Evolutionary conservation across 2,888 invertebrate genomes (phyloP).

Genomic region (Xanthostigma xanthostigma): DNA sequence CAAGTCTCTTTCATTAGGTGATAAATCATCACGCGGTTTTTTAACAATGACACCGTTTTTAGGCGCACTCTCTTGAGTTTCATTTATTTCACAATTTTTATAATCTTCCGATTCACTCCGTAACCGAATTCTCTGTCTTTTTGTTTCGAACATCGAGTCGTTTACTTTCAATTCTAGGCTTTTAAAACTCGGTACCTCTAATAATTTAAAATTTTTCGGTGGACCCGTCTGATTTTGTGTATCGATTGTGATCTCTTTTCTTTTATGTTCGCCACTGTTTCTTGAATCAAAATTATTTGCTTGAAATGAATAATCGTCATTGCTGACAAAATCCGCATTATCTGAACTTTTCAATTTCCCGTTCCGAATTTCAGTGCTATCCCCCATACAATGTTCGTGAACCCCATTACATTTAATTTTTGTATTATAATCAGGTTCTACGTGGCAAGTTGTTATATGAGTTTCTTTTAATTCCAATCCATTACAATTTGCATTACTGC

Average conservation of each 20-base stretch:
- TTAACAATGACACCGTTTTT: too few relatives aligned
- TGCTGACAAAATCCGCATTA: too few relatives aligned
- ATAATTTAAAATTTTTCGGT: too few relatives aligned
- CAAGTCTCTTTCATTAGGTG: too few relatives aligned
- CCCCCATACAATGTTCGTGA: not conserved
- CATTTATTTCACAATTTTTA: constrained; percentile 2
- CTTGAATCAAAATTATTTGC: too few relatives aligned
- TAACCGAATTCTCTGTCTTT: constrained; percentile 3
- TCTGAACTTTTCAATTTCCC: not conserved
- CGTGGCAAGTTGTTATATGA: not conserved
- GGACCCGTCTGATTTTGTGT: too few relatives aligned
- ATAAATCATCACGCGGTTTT: too few relatives aligned
- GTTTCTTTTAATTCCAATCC: constrained; percentile 2
- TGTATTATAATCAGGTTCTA: not conserved
- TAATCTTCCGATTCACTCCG: constrained; percentile 4
- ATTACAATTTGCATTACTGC: not conserved
- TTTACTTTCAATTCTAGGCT: too few relatives aligned
- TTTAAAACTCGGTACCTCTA: too few relatives aligned
- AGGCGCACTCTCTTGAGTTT: constrained; percentile 6
- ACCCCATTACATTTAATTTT: not conserved
- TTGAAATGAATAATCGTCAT: too few relatives aligned
- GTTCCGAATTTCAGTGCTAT: not conserved
- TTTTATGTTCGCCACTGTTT: too few relatives aligned
- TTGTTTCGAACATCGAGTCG: not conserved
- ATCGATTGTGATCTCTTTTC: too few relatives aligned